Base-by-base conservation (phyloP, 2,113 vertebrate species). In the Pionites leucogaster region DNA sequence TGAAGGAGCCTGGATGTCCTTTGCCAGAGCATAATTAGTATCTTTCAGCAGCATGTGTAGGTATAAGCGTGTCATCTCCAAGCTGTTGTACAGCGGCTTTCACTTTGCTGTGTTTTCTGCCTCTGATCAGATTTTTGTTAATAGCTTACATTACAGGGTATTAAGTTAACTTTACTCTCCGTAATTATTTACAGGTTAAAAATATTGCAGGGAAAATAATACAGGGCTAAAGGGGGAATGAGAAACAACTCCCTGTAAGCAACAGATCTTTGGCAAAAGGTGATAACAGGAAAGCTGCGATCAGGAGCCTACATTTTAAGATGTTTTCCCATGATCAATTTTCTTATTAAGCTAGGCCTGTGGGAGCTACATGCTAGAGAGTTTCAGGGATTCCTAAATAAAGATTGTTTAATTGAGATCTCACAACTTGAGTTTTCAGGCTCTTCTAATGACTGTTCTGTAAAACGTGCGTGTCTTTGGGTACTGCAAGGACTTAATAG, bases 11-110 rank as follows among this genome's bases (percentile, higher is more conserved):
- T 1, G 4, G 62, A 8, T 65, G 90, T 76, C 90, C 91, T 90
- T 97, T 96, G 92, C 97, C 77, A 82, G 86, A 93, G 75, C 94
- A 57, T 97, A 96, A 97, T 97, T 96, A 96, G 88, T 90, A 69
- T 97, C 91, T 94, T 95, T 86, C 62, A 59, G 44, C 41, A 78
- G 52, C 0, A 4, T 6, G 0, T 1, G 4, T 15, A 25, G 82
- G 53, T 77, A 52, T 1, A 1, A 84, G 63, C 12, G 9, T 94
- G 88, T 82, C 92, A 55, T 86, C 88, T 93, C 57, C 0, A 0
- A 60, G 55, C 4, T 1, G 13, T 49, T 70, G 33, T 82, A 95
- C 74, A 94, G 25, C 2, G 0, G 52, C 68, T 86, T 59, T 53
- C 75, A 22, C 86, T 67, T 23, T 9, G 4, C 72, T 72, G 5